Percentiles rank a stretch among this genome's conserved stretches.
Evolutionary conservation across 2,113 vertebrate genomes (phyloP).

Genomic region (Ursus arctos): DNA sequence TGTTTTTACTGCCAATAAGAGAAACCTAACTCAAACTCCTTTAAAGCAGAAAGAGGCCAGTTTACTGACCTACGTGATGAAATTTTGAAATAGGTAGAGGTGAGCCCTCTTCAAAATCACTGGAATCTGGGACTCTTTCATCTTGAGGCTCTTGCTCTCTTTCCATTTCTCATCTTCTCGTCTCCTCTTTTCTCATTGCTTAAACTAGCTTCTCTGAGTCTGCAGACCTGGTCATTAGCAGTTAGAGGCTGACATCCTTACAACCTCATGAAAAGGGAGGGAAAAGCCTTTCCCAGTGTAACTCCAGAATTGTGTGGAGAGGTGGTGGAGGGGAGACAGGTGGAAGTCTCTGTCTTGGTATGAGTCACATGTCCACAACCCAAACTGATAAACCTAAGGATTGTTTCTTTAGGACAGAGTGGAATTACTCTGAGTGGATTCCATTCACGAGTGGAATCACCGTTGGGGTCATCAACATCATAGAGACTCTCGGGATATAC

Average conservation of each 20-base stretch:
- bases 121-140: background rate
- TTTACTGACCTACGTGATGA: background rate
- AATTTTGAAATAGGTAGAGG: background rate
- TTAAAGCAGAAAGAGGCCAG: background rate
- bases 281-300: background rate
- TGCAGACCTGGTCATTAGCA: background rate
- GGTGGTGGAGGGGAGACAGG: background rate
- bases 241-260: background rate
- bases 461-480: background rate
- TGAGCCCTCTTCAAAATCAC: background rate
- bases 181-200: background rate
- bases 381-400: background rate
- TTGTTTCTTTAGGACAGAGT: background rate
- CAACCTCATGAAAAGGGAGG: background rate
- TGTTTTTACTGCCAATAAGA: background rate
- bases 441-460: background rate
- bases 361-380: background rate
- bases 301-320: background rate
- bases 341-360: background rate
- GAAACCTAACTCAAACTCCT: background rate
- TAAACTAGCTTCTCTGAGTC: background rate
- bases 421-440: background rate
- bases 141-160: background rate
- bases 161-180: background rate
- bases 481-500: background rate